Conservation (phyloP, 1,140 invertebrate genomes). For the Phymorhynchus buccinoides region DNA sequence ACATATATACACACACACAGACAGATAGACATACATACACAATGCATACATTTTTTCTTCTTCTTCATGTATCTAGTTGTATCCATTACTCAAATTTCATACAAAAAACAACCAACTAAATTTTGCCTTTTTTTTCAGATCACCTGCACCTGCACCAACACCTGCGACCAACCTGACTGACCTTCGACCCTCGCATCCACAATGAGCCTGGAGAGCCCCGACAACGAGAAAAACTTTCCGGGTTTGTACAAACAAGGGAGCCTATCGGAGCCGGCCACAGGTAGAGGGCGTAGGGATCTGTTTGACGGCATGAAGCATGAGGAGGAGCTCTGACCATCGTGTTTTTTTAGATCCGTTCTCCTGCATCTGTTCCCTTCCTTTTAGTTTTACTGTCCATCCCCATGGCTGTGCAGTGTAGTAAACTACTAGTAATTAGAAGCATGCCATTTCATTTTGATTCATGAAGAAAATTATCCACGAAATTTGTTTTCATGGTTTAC, state of each 20-base stretch:
- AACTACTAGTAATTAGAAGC: too few relatives aligned
- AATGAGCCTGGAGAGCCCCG: constrained; percentile 47
- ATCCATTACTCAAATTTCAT: too few relatives aligned
- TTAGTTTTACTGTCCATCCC: too few relatives aligned
- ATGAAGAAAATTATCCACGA: too few relatives aligned
- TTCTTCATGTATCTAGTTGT: neutral
- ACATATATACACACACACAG: neutral
- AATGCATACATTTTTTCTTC: neutral
- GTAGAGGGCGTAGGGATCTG: too few relatives aligned
- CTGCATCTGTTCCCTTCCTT: too few relatives aligned
- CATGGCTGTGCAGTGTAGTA: neutral
- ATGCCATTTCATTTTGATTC: too few relatives aligned
- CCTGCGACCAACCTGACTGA: neutral
- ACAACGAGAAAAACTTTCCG: constrained; percentile 51
- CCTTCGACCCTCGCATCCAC: neutral
- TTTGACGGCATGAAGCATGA: too few relatives aligned
- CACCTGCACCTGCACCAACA: neutral
- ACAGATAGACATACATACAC: neutral
- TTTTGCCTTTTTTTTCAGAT: neutral
- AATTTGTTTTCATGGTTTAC: too few relatives aligned
- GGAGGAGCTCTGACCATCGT: too few relatives aligned
- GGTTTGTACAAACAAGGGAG: constrained; percentile 46
- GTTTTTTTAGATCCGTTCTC: too few relatives aligned
- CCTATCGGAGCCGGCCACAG: constrained; percentile 39
- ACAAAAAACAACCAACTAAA: neutral